Evolutionary conservation across 2,888 invertebrate species (phyloP).

Genomic region (Eristalis arbustorum): DNA sequence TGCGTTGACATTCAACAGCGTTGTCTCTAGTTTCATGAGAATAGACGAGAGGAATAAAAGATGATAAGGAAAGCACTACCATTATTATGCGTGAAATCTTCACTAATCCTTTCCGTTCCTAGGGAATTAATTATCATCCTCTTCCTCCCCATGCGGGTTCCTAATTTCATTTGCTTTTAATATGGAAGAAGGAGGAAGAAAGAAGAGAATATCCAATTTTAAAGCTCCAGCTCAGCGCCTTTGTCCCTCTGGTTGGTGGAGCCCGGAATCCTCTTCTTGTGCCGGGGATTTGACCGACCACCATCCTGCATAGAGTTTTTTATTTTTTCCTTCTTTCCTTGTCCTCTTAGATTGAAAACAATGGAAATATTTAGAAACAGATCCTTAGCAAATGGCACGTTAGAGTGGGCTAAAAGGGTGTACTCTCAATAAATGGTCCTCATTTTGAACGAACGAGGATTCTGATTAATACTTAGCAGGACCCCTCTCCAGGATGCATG

Average conservation of each 20-base stretch:
- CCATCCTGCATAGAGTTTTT: too few relatives aligned
- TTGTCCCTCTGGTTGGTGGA: neutral
- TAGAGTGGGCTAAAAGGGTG: too few relatives aligned
- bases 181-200: neutral
- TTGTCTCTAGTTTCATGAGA: neutral
- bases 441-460: too few relatives aligned
- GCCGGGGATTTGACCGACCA: neutral
- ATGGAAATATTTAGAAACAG: too few relatives aligned
- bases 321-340: too few relatives aligned
- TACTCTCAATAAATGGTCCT: too few relatives aligned
- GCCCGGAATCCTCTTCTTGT: too few relatives aligned
- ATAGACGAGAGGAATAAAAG: neutral
- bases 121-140: neutral
- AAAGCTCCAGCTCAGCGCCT: neutral
- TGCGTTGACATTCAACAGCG: neutral
- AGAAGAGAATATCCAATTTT: neutral
- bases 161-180: neutral
- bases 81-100: neutral
- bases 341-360: too few relatives aligned
- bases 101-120: neutral
- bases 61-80: neutral
- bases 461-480: too few relatives aligned
- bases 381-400: too few relatives aligned
- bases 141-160: neutral
- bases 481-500: too few relatives aligned